These are phyloP conservation scores for Amblyornis subalaris DNA, from an alignment of 2,113 vertebrate species.

Conservation along the genomic window DNA sequence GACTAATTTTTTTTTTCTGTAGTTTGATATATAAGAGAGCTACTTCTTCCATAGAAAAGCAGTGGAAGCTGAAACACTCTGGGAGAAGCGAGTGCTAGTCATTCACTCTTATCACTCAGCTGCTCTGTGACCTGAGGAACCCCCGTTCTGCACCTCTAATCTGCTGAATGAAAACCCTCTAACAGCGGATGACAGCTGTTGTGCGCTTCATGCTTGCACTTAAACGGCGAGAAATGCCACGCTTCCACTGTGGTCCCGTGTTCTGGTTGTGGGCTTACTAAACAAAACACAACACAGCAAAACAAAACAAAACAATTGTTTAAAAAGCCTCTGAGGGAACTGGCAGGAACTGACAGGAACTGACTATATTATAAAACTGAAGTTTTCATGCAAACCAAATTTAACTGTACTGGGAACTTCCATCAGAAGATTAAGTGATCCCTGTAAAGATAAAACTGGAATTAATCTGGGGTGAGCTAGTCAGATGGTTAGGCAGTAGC, in stretches of 20 bases:
- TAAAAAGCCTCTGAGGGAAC: background rate
- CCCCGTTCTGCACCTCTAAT: background rate
- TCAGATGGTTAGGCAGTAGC: background rate
- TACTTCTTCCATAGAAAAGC: background rate
- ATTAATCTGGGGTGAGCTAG: background rate
- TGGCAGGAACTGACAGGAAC: background rate
- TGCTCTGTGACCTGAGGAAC: constrained; percentile 7
- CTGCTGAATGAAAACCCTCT: constrained; percentile 12
- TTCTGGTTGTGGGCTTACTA: background rate
- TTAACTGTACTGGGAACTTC: background rate
- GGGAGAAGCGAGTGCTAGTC: background rate
- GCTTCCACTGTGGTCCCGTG: background rate
- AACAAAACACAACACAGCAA: background rate
- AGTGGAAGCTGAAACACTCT: background rate
- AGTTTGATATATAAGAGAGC: background rate
- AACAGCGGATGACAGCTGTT: background rate
- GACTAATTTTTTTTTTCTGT: background rate
- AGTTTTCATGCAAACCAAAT: background rate
- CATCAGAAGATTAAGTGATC: background rate
- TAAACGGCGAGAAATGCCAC: background rate
- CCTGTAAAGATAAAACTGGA: background rate
- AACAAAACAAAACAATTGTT: background rate
- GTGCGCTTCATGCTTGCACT: background rate
- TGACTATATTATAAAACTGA: background rate
- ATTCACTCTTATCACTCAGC: background rate